Base-by-base conservation (phyloP, 1,140 invertebrate genomes). In the Colletes gigas region DNA sequence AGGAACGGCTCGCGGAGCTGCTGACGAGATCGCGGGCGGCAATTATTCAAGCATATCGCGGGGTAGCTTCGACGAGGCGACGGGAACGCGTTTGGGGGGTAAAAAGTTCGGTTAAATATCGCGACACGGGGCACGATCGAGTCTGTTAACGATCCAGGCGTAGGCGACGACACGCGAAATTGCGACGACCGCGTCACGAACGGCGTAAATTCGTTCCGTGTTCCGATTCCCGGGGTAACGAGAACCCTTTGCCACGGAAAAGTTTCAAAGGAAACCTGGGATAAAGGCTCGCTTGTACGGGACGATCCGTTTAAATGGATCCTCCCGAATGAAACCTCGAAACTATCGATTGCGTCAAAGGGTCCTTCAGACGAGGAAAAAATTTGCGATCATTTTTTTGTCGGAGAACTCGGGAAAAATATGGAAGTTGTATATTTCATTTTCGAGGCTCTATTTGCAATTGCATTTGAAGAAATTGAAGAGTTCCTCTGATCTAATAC, bases 1-100 rank as follows among this genome's bases (percentile, higher is more conserved):
- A 30, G 15, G 19, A 10, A 50, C 41, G 41, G 15, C 17, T 30
- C 30, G 62, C 62, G 12, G 21, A 60, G 59, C 9, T 21, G 41
- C 4, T 4, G 14, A n/a, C 19, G 21, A 14, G 10, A 59, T 19
- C n/a, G 15, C 15, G 17, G 4, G 19, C n/a, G 17, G 57, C 62
- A 75, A 66, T 75, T 75, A 75, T 75, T 75, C n/a, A 66, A 66
- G 39, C 60, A 57, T 66, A 55, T 54, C 47, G 62, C 15, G 9
- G 57, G 41, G 19, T 0, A 8, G n/a, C 12, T 7, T 50, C 5
- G n/a, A 21, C 50, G 7, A 17, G 21, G 52, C 52, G 30, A 39
- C 15, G 39, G 39, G 62, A 39, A 63, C 39, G 14, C 39, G 12
- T 19, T 19, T 60, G 15, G 50, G 21, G 67, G 15, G n/a, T n/a